Percentiles rank a stretch among this genome's conserved stretches.
Evolutionary conservation across 2,113 vertebrate species (phyloP).

Genomic region (Pachypanchax playfairii): DNA sequence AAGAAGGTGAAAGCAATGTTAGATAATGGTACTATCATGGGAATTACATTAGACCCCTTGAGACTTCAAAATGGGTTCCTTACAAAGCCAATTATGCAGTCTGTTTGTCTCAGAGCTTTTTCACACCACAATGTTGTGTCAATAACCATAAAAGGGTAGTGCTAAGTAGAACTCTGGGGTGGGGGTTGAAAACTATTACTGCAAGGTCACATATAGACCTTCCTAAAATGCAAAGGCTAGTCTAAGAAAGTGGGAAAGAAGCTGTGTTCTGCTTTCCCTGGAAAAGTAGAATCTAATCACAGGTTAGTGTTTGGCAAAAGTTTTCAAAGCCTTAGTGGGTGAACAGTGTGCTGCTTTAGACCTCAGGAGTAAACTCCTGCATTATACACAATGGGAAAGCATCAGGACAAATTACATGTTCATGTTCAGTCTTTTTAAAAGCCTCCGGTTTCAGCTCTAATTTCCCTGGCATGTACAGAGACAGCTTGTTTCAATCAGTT

Average conservation of each 20-base stretch:
- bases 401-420: slow-evolving; percentile 17
- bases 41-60: slow-evolving; percentile 51
- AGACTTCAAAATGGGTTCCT: slow-evolving; percentile 42
- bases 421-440: slow-evolving; percentile 2
- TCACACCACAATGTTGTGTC: slow-evolving; percentile 37
- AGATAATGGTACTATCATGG: slow-evolving; percentile 55
- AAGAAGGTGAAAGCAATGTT: slow-evolving; percentile 55
- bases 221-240: slow-evolving; percentile 10
- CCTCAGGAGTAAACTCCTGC: slow-evolving; percentile 19
- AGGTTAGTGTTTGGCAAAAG: slow-evolving; percentile 19
- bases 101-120: slow-evolving; percentile 40
- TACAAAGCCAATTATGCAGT: slow-evolving; percentile 46
- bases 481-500: slow-evolving; percentile 17
- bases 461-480: background rate
- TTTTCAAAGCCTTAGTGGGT: slow-evolving; percentile 8
- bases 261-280: slow-evolving; percentile 5
- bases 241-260: slow-evolving; percentile 21
- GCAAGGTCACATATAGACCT: slow-evolving; percentile 35
- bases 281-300: slow-evolving; percentile 26
- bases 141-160: slow-evolving; percentile 39
- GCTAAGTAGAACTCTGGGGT: slow-evolving; percentile 42
- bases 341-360: background rate
- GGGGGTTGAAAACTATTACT: slow-evolving; percentile 20
- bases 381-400: slow-evolving; percentile 6
- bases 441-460: background rate